Percentiles rank a stretch among this genome's conserved stretches.
Conservation (phyloP, 2,888 invertebrate species). For the Alcis repandata region DNA sequence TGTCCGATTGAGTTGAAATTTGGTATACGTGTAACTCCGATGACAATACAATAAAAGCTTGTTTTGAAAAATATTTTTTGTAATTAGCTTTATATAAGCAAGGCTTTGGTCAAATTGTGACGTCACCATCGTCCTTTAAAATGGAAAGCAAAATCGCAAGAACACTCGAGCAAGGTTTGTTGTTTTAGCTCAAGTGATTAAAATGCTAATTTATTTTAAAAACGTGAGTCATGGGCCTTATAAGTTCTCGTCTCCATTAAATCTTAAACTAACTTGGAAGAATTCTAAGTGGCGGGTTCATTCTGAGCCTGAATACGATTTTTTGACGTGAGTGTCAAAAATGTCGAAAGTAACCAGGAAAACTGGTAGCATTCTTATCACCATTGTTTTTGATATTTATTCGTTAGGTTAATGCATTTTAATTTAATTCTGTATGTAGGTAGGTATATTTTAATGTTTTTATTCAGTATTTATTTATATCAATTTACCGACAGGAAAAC, state of each 20-base stretch:
- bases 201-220: slow-evolving; percentile 18
- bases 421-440: not conserved
- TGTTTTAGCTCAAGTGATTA: slow-evolving; percentile 3
- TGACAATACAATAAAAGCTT: not conserved
- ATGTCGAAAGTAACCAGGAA: not conserved
- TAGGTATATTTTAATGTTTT: too few species aligned
- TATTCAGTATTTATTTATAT: too few species aligned
- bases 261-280: slow-evolving; percentile 1
- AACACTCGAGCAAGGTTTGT: slow-evolving; percentile 6
- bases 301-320: not conserved
- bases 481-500: too few species aligned
- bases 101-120: not conserved
- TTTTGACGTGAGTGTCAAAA: not conserved
- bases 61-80: too few species aligned
- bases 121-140: not conserved
- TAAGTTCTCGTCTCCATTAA: slow-evolving; percentile 14
- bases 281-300: slow-evolving; percentile 10
- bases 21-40: too few species aligned
- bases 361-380: not conserved
- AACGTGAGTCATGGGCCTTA: slow-evolving; percentile 11
- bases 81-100: not conserved
- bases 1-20: too few species aligned
- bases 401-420: not conserved
- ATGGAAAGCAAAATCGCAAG: slow-evolving; percentile 12
- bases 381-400: not conserved